phyloP scores from a whole-genome alignment of 2,888 invertebrate species.

The Phyllotreta cruciferae region DNA sequence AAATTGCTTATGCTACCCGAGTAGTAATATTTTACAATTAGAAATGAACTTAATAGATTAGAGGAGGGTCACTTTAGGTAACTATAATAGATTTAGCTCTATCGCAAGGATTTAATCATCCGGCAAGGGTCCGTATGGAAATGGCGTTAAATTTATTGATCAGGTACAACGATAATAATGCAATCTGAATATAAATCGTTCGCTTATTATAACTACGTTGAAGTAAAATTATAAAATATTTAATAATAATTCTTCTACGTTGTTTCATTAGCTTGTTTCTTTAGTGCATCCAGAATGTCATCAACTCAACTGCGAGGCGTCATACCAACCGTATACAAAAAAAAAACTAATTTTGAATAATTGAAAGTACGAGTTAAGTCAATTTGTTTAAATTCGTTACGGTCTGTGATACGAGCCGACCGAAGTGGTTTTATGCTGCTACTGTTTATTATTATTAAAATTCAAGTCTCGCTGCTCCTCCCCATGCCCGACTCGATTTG shows the following conservation, averaged over 20 bases:
- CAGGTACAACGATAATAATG: neutral
- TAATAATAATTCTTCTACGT: too few species aligned
- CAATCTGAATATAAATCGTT: slow-evolving; percentile 34
- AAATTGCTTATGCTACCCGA: too few species aligned
- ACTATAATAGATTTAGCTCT: slow-evolving; percentile 29
- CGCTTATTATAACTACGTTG: too few species aligned
- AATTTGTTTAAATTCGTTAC: slow-evolving; percentile 58
- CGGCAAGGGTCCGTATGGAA: slow-evolving; percentile 32
- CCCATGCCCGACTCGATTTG: neutral
- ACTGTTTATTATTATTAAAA: slow-evolving; percentile 30
- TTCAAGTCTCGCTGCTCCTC: neutral
- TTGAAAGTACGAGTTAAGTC: slow-evolving; percentile 56
- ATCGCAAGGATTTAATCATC: slow-evolving; percentile 27
- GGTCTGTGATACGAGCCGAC: slow-evolving; percentile 45
- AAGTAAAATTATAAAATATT: too few species aligned
- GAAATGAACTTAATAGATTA: too few species aligned
- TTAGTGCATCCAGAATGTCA: slow-evolving; percentile 14
- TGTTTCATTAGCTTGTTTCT: neutral
- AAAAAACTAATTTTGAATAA: slow-evolving; percentile 56
- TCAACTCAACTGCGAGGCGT: slow-evolving; percentile 48
- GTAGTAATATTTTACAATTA: too few species aligned
- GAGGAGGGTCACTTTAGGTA: too few species aligned
- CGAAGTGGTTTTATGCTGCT: slow-evolving; percentile 22
- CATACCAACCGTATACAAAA: slow-evolving; percentile 17
- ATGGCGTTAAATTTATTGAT: slow-evolving; percentile 37